phyloP scores from a whole-genome alignment of 2,888 invertebrate genomes.

The Ypsolopha sequella region DNA sequence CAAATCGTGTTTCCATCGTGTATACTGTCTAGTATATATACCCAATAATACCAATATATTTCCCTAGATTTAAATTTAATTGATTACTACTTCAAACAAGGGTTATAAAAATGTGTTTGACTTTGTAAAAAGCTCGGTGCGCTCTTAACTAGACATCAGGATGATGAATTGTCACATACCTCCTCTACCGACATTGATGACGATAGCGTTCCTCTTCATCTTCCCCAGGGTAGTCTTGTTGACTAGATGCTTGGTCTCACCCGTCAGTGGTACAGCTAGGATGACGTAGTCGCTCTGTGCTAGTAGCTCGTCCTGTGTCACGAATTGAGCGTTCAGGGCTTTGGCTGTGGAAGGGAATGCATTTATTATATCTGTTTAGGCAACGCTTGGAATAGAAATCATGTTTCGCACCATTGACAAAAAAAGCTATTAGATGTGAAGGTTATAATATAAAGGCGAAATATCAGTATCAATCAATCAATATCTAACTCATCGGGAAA shows the following conservation, averaged over 20 bases:
- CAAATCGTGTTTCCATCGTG: no score
- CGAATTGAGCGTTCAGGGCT: constrained; percentile 71
- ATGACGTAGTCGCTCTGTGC: constrained; percentile 87
- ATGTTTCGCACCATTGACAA: background rate
- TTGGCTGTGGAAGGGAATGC: constrained; percentile 26
- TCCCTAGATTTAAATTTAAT: no score
- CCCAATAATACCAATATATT: no score
- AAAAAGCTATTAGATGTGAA: background rate
- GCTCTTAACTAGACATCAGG: no score
- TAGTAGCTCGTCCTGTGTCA: constrained; percentile 79
- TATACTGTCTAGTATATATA: no score
- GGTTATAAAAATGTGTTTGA: no score
- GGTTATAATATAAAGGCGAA: no score
- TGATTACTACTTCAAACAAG: no score
- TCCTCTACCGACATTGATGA: constrained; percentile 90
- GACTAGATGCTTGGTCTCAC: constrained; percentile 85
- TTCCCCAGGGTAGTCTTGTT: constrained; percentile 78
- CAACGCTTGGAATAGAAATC: no score
- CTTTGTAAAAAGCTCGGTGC: no score
- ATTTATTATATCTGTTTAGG: background rate
- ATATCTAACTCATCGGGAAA: no score
- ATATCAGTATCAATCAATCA: no score
- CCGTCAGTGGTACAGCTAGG: constrained; percentile 81
- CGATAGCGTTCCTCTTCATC: constrained; percentile 90
- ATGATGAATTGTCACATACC: constrained; percentile 83